Evolutionary conservation across 2,113 vertebrate genomes (phyloP).

Genomic region (Erythrocercus mccallii): DNA sequence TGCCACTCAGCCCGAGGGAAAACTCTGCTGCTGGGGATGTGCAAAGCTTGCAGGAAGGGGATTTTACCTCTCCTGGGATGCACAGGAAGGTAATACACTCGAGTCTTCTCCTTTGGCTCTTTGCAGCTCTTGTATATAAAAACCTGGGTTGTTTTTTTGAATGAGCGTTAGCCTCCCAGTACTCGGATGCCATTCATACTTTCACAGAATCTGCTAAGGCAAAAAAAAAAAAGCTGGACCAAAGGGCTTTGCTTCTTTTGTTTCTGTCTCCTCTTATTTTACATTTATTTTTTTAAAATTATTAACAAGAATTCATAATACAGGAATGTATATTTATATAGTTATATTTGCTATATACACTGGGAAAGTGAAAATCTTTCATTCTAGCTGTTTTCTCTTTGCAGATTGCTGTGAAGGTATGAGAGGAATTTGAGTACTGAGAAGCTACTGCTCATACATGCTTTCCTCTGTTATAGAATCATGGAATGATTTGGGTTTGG

Average conservation of each 20-base stretch:
- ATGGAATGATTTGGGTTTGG: neutral
- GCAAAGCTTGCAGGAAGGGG: neutral
- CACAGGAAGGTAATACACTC: neutral
- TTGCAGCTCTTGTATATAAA: neutral
- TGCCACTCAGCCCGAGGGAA: neutral
- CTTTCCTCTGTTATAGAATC: neutral
- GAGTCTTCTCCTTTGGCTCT: neutral
- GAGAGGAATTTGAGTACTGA: neutral
- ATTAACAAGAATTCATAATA: neutral
- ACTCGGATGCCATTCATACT: neutral
- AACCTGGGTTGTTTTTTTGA: neutral
- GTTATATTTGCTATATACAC: neutral
- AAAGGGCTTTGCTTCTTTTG: neutral
- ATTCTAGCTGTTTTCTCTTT: neutral
- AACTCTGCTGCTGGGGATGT: neutral
- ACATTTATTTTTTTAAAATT: neutral
- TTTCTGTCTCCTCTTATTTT: neutral
- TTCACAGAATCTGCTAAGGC: neutral
- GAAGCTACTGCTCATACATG: neutral
- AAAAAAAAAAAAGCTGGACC: neutral
- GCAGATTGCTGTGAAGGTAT: neutral
- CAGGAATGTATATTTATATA: neutral
- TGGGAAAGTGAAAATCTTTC: neutral
- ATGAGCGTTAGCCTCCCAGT: neutral
- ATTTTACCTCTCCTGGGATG: neutral